phyloP scores from a whole-genome alignment of 2,797 vertebrate genomes.

The Sebastes goodei region DNA sequence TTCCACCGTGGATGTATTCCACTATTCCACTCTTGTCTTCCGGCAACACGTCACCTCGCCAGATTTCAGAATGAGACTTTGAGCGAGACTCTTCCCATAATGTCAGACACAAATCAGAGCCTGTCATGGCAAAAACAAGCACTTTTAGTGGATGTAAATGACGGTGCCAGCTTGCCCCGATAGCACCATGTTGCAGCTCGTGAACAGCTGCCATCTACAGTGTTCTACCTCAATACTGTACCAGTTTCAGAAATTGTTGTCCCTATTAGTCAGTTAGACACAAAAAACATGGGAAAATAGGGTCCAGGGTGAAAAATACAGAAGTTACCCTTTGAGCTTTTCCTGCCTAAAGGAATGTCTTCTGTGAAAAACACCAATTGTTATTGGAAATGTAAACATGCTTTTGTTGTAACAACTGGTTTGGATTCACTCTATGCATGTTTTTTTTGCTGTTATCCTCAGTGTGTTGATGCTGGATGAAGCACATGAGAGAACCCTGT shows the following conservation, averaged over 20 bases:
- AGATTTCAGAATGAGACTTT: neutral
- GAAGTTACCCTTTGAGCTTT: too few relatives aligned
- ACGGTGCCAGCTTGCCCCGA: neutral
- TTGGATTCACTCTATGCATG: neutral
- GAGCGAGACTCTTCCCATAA: neutral
- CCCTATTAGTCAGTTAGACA: neutral
- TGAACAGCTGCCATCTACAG: neutral
- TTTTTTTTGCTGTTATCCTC: slow-evolving; percentile 28
- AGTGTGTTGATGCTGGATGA: slow-evolving; percentile 97
- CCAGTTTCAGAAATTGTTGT: neutral
- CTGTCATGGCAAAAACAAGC: neutral
- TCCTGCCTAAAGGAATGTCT: neutral
- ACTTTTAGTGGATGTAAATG: neutral
- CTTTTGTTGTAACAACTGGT: neutral
- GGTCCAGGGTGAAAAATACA: too few relatives aligned
- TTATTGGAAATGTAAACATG: neutral
- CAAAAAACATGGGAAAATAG: neutral
- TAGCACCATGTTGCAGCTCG: neutral
- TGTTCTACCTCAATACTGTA: neutral
- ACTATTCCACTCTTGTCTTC: neutral
- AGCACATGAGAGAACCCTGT: slow-evolving; percentile 96
- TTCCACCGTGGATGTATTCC: too few relatives aligned
- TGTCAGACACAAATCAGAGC: neutral
- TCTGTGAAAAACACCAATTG: neutral
- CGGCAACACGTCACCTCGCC: neutral